Evolutionary conservation across 2,888 invertebrate genomes (phyloP), one percentile per base, ranked within the genome.

Genomic region (Mythimna albipuncta): DNA sequence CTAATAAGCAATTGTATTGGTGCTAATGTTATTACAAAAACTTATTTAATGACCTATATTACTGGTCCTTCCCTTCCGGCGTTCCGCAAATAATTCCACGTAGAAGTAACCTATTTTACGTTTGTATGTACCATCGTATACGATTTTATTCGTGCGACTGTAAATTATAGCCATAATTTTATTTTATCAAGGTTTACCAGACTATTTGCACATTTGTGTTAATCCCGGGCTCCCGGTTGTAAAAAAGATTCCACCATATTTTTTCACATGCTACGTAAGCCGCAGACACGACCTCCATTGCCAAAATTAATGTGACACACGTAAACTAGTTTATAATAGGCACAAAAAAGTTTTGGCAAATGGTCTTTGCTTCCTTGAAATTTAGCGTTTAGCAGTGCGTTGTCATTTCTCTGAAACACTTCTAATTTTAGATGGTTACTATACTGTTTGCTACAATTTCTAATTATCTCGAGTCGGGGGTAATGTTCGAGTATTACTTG

Each of bases 341-440:
- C 85, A 84, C 90, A 90, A 92, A 94, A 94, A 93, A 91, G 84
- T 88, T 86, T 94, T 95, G 95, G 95, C 95, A 95, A 91, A 90
- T 90, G 86, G 87, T 88, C 81, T 82, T 68, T 77, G 89, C 91
- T 95, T 95, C 95, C 93, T 91, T 91, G 95, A 93, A 94, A 87
- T 83, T 86, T 84, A 85, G 81, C 89, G 85, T 89, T 89, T 91
- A 87, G 81, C 81, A 89, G 91, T 91, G 91, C 88, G 85, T 80
- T 77, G 73, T 79, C 73, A 81, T 91, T 89, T 89, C 88, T 85
- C 62, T 38, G 83, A 83, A 85, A 65, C n/a, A 58, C n/a, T 64
- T 70, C 75, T 82, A 80, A 75, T 72, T 75, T 77, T 85, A 83
- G 74, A 47, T 59, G 55, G 77, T 84, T 81, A 77, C 80, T 54